Base-by-base conservation (phyloP, 2,113 vertebrate genomes). In the Ramphastos sulfuratus region DNA sequence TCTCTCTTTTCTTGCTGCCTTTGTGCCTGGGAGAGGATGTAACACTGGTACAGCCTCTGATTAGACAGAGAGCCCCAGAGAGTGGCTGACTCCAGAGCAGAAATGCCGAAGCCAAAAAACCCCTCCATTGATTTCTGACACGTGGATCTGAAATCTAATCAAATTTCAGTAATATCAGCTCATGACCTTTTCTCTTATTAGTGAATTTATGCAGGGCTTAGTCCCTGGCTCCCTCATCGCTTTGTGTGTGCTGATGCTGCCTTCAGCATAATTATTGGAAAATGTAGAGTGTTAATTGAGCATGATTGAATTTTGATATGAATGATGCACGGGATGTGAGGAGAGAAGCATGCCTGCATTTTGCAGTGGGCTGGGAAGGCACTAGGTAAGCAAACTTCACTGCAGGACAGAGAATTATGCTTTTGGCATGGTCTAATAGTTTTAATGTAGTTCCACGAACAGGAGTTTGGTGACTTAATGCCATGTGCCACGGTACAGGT, bases 181-280 rank as follows among this genome's bases (percentile, higher is more conserved):
- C 0, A 2, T 98, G 97, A 98, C 97, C 97, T 98, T 98, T 98
- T 95, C 92, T 97, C 85, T 97, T 97, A 97, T 97, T 96, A 97
- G 95, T 77, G 91, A 96, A 96, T 98, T 97, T 97, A 97, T 97
- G 94, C 96, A 94, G 44, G 95, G 90, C n/a, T 93, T 95, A 97
- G 93, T 96, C 94, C 94, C 86, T 31, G 74, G 52, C 46, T 97
- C 93, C 92, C 93, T 94, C 59, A 95, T 84, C 25, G 14, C 74
- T 95, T 82, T 95, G 85, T 84, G 75, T 96, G 92, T 95, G 82
- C 85, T 14, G 14, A 64, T 90, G 81, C 83, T 96, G 83, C 66
- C 80, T 95, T 96, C 83, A 96, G 90, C 59, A 95, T 95, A 96
- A 97, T 96, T 97, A 97, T 78, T 89, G 88, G 89, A 93, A 97